Conservation (phyloP, 2,797 vertebrate genomes). For the Syngnathus acus region DNA sequence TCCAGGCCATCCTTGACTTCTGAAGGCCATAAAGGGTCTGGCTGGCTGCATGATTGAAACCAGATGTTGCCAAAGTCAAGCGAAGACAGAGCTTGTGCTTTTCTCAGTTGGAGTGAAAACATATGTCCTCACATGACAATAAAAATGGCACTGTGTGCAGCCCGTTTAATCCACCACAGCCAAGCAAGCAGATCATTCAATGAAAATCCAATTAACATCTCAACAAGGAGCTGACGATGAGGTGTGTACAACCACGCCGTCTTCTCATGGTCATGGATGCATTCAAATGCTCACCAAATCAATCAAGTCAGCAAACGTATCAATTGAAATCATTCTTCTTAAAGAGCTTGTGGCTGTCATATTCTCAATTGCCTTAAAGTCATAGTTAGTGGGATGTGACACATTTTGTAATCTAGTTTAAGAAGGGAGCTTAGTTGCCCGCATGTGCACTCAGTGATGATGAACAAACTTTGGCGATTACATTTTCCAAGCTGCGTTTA, state of each 20-base stretch:
- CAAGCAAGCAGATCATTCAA: conserved; percentile 30
- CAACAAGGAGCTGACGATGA: conserved; percentile 28
- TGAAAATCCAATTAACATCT: conserved; percentile 49
- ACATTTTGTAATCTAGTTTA: background rate
- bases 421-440: no score
- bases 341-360: background rate
- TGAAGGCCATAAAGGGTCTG: conserved; percentile 41
- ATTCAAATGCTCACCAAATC: background rate
- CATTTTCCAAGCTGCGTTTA: background rate
- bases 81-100: conserved; percentile 4
- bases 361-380: background rate
- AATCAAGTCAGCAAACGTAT: background rate
- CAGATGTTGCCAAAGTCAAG: conserved; percentile 44
- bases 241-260: background rate
- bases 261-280: background rate
- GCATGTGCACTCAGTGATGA: background rate
- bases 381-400: background rate
- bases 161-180: background rate
- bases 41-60: conserved; percentile 44
- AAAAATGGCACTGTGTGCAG: conserved; percentile 10
- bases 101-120: background rate
- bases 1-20: conserved; percentile 30
- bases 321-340: background rate
- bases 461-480: background rate
- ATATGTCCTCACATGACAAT: background rate